Conservation (phyloP, 2,113 vertebrate species). For the Salvelinus alpinus region DNA sequence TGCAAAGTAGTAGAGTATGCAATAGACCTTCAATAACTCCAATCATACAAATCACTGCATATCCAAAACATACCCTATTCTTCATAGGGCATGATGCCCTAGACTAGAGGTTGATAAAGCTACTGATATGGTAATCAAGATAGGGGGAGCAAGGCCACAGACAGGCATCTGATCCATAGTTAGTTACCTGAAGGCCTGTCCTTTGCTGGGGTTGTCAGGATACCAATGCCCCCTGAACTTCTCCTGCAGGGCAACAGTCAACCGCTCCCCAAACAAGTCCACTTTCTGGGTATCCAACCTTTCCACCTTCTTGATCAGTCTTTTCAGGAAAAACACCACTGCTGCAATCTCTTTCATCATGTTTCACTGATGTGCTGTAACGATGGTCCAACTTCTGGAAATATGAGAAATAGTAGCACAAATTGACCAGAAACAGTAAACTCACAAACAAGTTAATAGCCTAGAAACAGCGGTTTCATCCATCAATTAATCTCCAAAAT, state of each 20-base stretch:
- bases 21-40: background rate
- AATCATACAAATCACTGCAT: background rate
- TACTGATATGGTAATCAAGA: too few species aligned
- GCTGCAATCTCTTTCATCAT: constrained; percentile 82
- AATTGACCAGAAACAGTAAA: background rate
- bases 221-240: constrained; percentile 79
- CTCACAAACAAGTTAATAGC: background rate
- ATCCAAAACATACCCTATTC: too few species aligned
- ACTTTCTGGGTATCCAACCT: constrained; percentile 63
- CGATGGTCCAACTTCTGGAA: constrained; percentile 35
- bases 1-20: constrained; percentile 36
- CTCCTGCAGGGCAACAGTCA: constrained; percentile 67
- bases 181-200: constrained; percentile 76
- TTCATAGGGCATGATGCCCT: too few species aligned
- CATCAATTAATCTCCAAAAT: background rate
- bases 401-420: background rate
- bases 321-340: constrained; percentile 74
- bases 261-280: constrained; percentile 68
- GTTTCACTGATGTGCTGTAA: constrained; percentile 46
- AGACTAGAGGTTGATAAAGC: too few species aligned
- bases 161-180: too few species aligned
- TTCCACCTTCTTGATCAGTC: constrained; percentile 60
- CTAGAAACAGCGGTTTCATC: too few species aligned
- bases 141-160: too few species aligned
- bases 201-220: constrained; percentile 71